Percentiles rank a stretch among this genome's conserved stretches.
Evolutionary conservation across 2,113 vertebrate genomes (phyloP).

Genomic region (Phrynosoma blainvillii): DNA sequence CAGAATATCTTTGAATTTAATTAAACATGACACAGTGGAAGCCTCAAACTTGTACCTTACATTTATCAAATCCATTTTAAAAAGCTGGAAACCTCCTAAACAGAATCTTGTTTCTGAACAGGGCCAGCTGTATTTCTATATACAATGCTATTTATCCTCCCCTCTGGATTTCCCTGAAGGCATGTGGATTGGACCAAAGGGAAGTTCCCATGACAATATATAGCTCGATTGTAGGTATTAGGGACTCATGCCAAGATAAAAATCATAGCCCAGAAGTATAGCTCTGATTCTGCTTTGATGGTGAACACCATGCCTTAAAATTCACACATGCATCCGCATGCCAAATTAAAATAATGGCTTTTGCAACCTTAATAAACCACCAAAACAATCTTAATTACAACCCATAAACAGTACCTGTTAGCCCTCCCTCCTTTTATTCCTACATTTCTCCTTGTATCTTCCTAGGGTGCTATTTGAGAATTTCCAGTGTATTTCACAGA

Average conservation of each 20-base stretch:
- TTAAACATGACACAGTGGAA: conserved; percentile 48
- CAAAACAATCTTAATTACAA: conserved; percentile 1
- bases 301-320: conserved; percentile 60
- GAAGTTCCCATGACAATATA: conserved; percentile 82
- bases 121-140: conserved; percentile 63
- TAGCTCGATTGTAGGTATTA: conserved; percentile 78
- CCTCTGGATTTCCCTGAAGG: conserved; percentile 73
- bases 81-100: conserved; percentile 65
- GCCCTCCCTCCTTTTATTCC: background rate
- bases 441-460: background rate
- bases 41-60: conserved; percentile 27
- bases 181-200: conserved; percentile 73
- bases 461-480: background rate
- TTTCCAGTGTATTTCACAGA: background rate
- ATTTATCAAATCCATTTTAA: conserved; percentile 62
- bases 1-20: background rate
- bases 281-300: conserved; percentile 64
- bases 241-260: conserved; percentile 73
- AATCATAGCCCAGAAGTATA: conserved; percentile 64
- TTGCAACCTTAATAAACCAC: conserved; percentile 47
- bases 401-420: background rate
- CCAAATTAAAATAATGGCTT: conserved; percentile 52
- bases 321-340: conserved; percentile 59
- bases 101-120: conserved; percentile 68
- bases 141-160: conserved; percentile 62